Conservation (phyloP, 2,888 invertebrate species). For the Drosophila prostipennis region DNA sequence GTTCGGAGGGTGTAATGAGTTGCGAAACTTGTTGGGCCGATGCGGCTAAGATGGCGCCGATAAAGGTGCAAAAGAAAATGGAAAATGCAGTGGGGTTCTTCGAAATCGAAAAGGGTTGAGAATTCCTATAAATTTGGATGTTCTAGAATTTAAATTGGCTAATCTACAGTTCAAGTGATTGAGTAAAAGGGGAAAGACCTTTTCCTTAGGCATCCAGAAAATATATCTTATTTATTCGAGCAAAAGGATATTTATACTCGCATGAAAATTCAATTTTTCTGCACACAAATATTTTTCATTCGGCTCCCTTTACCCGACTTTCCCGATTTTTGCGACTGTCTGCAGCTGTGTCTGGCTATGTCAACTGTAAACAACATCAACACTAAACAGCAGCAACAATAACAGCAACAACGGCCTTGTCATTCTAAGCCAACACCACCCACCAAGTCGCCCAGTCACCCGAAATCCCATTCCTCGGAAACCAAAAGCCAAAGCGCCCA, state of each 20-base stretch:
- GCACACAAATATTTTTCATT: constrained; percentile 51
- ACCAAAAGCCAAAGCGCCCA: constrained; percentile 41
- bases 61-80: constrained; percentile 25
- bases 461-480: constrained; percentile 2
- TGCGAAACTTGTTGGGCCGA: constrained; percentile 36
- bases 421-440: constrained; percentile 40
- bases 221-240: constrained; percentile 13
- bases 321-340: constrained; percentile 53
- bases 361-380: constrained; percentile 77
- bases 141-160: not conserved
- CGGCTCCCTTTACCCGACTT: not conserved
- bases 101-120: not conserved
- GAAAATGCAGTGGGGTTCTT: not conserved
- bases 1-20: constrained; percentile 42
- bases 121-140: not conserved
- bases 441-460: not conserved
- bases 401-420: constrained; percentile 36
- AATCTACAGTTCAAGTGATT: not conserved
- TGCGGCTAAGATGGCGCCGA: constrained; percentile 22
- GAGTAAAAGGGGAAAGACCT: not conserved
- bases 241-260: not conserved
- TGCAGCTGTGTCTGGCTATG: constrained; percentile 74
- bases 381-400: constrained; percentile 35
- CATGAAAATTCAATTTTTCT: constrained; percentile 31
- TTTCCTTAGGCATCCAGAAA: no score